Evolutionary conservation across 2,113 vertebrate genomes (phyloP).

Genomic region (Crotalus horridus): DNA sequence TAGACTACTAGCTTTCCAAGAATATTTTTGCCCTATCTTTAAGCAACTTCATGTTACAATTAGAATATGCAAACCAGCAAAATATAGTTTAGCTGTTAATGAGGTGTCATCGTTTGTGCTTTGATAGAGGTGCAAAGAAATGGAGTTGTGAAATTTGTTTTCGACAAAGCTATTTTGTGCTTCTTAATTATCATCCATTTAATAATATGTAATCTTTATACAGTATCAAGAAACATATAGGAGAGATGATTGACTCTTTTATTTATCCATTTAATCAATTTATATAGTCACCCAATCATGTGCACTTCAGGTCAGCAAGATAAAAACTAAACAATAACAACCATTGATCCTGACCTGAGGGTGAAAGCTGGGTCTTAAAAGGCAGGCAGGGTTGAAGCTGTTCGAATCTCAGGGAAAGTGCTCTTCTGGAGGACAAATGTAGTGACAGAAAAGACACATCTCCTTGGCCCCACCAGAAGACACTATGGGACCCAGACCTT

Average conservation of each 20-base stretch:
- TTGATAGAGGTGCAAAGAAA: background rate
- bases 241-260: background rate
- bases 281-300: background rate
- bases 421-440: background rate
- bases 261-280: background rate
- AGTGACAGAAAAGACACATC: background rate
- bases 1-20: background rate
- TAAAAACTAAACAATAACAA: background rate
- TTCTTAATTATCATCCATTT: conserved; percentile 17
- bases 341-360: background rate
- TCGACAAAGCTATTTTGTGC: conserved; percentile 8
- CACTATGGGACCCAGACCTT: background rate
- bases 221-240: background rate
- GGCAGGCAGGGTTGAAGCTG: background rate
- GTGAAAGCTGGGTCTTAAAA: background rate
- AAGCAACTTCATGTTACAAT: background rate
- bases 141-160: background rate
- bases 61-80: background rate
- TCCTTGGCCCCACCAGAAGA: background rate
- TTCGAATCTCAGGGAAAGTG: background rate
- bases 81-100: background rate
- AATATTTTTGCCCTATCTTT: background rate
- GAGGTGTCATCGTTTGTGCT: background rate
- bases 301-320: background rate
- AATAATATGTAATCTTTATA: conserved; percentile 30